These are phyloP conservation scores for Pseudoatta argentina DNA, from an alignment of 1,140 invertebrate genomes.

Conservation along the genomic window DNA sequence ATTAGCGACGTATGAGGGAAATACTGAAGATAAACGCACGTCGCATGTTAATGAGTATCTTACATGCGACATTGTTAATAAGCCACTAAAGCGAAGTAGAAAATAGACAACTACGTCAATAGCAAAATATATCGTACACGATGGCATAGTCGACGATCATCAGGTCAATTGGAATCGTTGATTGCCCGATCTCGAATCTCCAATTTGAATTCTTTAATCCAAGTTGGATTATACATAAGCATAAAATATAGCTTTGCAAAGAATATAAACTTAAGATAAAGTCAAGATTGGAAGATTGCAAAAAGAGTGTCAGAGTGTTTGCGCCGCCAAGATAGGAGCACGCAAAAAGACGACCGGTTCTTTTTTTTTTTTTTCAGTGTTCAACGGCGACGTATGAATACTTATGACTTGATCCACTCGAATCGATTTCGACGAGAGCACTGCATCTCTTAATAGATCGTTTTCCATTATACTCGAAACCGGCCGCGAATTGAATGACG, in stretches of 20 bases:
- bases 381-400: constrained; percentile 22
- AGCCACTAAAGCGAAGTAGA: neutral
- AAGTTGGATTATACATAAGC: neutral
- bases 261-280: neutral
- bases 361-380: neutral
- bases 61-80: constrained; percentile 19
- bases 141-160: neutral
- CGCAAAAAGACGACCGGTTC: neutral
- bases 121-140: neutral
- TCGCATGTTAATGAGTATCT: constrained; percentile 44
- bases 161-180: neutral
- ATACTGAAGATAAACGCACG: constrained; percentile 20
- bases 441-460: constrained; percentile 17
- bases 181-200: neutral
- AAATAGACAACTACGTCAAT: constrained; percentile 15
- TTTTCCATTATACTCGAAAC: constrained; percentile 35
- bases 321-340: neutral
- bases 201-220: neutral
- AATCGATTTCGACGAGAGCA: constrained; percentile 24
- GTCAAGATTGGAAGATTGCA: neutral
- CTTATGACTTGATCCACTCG: constrained; percentile 11
- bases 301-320: neutral
- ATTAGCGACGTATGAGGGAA: constrained; percentile 32
- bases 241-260: neutral
- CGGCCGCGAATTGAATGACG: constrained; percentile 12